Evolutionary conservation across 92 coral and sea anemone genomes (phyloP).

Genomic region (Ricordea florida): DNA sequence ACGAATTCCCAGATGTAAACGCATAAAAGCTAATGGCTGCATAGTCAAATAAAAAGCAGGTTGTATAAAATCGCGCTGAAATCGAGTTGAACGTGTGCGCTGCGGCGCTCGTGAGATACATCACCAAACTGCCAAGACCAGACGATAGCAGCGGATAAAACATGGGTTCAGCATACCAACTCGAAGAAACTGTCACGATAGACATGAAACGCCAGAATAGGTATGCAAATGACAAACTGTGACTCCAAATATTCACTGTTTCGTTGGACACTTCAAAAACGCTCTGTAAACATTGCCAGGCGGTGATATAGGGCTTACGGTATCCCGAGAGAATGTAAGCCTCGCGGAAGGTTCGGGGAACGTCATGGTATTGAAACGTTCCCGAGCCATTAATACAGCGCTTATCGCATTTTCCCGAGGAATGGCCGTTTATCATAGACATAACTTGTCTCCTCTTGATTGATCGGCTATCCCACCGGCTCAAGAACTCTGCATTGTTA

Average conservation of each 20-base stretch:
- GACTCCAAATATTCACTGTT: constrained; percentile 93
- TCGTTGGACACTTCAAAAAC: constrained; percentile 71
- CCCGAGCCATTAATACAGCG: not conserved
- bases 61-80: constrained; percentile 71
- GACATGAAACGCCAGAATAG: constrained; percentile 62
- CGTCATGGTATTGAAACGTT: constrained; percentile 12
- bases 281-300: constrained; percentile 71
- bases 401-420: not conserved
- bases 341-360: constrained; percentile 67
- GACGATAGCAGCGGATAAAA: constrained; percentile 78
- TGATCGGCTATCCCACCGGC: too few relatives aligned
- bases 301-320: constrained; percentile 76
- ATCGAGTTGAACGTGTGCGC: constrained; percentile 88
- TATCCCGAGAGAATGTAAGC: constrained; percentile 81
- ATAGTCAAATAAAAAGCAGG: constrained; percentile 89
- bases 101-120: constrained; percentile 82
- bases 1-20: constrained; percentile 72
- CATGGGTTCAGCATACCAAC: constrained; percentile 14
- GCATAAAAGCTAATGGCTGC: constrained; percentile 86
- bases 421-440: not conserved
- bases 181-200: constrained; percentile 29
- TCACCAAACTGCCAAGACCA: constrained; percentile 64
- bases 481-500: too few relatives aligned
- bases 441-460: too few relatives aligned
- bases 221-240: constrained; percentile 60